Conservation (phyloP, 2,113 vertebrate species). For the Sula dactylatra region DNA sequence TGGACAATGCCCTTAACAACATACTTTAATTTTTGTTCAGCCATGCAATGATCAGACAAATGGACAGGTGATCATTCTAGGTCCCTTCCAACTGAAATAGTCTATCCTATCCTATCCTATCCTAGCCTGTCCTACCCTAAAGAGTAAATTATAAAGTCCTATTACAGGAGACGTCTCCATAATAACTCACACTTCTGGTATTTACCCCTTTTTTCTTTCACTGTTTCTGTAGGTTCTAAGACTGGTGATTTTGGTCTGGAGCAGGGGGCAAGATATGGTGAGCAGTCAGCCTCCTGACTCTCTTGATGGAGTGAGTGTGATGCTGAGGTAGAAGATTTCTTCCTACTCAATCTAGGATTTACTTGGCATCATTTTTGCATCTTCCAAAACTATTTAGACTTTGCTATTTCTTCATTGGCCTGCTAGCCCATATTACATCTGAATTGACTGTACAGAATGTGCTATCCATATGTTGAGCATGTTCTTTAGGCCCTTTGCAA, state of each 20-base stretch:
- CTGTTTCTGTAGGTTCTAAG: neutral
- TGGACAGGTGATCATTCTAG: neutral
- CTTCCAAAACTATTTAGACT: neutral
- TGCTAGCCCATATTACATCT: neutral
- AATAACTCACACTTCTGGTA: neutral
- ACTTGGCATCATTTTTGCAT: neutral
- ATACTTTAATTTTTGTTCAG: neutral
- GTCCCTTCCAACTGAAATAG: neutral
- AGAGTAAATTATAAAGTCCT: neutral
- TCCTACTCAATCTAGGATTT: neutral
- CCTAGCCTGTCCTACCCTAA: no score
- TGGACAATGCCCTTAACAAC: neutral
- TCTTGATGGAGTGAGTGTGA: neutral
- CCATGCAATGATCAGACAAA: neutral
- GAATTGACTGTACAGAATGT: neutral
- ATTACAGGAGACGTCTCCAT: neutral
- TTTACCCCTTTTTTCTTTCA: neutral
- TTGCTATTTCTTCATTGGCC: neutral
- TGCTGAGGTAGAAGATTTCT: neutral
- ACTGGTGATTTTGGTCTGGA: neutral
- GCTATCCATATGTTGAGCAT: neutral
- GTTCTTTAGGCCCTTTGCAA: neutral
- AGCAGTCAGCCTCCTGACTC: neutral
- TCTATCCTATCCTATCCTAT: neutral
- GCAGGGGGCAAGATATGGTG: accelerated